Base-by-base conservation (phyloP, 2,797 vertebrate species). In the Tympanoctomys barrerae region DNA sequence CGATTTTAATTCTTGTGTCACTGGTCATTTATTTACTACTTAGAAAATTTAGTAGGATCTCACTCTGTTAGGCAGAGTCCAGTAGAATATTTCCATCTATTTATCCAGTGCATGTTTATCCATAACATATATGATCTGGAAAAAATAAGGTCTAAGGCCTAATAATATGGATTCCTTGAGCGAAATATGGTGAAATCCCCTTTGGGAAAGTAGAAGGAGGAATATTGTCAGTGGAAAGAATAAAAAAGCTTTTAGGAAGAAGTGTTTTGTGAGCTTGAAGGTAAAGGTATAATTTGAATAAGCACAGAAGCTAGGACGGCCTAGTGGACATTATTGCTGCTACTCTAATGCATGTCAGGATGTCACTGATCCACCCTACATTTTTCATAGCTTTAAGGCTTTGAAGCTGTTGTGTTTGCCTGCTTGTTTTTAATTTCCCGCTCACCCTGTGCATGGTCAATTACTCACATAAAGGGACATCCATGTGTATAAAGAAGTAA, bases 251-350 rank as follows among this genome's bases (percentile, higher is more conserved):
- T 93, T 75, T 95, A 89, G 78, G 82, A 93, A 94, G 42, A 81
- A 52, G 36, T 75, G 14, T 95, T 95, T 92, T 90, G 49, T 96
- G 87, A 89, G n/a, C 52, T 68, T 96, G 84, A 87, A 95, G n/a
- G 28, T 33, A 42, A 73, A 49, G 86, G 18, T 80, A 83, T 94
- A 22, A 73, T 91, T 94, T 87, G 79, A 86, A 61, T 86, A 66
- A 92, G 36, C 36, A 66, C 16, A 70, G 68, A 93, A 75, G 24
- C 39, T 33, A 68, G 33, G 75, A 87, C 19, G 80, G 49, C 28
- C 39, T 92, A 61, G 57, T 75, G 52, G 7, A 26, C 64, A 92
- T 70, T 91, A 36, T 62, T 91, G 54, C 54, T 91, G 31, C 21
- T 84, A 92, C 49, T 70, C 22, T 83, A 61, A 86, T 81, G 8